Evolutionary conservation across 2,888 invertebrate genomes (phyloP).

Genomic region (Tetheella fluctuosa): DNA sequence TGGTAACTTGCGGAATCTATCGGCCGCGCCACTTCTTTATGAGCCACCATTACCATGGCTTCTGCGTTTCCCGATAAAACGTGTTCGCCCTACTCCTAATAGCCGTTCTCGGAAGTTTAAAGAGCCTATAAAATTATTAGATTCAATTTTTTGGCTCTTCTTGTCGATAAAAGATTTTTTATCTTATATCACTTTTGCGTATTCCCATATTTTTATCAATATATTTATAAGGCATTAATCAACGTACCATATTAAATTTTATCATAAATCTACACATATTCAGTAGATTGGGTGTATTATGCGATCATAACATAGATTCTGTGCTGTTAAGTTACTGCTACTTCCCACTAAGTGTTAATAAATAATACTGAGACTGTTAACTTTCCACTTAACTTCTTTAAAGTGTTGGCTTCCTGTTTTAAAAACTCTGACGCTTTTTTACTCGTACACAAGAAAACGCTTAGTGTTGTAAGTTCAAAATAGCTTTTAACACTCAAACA

Average conservation of each 20-base stretch:
- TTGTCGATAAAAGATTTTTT: conserved; percentile 3
- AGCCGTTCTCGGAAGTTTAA: conserved; percentile 69
- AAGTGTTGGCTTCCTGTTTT: conserved; percentile 81
- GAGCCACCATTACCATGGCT: conserved; percentile 79
- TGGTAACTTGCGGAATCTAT: conserved; percentile 81
- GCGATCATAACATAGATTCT: not conserved
- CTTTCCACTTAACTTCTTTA: conserved; percentile 79
- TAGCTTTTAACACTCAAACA: conserved; percentile 73
- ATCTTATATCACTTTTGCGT: not conserved
- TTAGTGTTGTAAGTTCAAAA: conserved; percentile 76
- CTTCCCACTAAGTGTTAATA: conserved; percentile 60
- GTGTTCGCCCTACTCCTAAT: conserved; percentile 76
- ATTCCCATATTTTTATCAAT: not conserved
- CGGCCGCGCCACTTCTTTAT: conserved; percentile 76
- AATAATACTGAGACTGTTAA: conserved; percentile 71
- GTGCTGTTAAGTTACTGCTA: conserved; percentile 14
- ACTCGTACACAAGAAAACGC: conserved; percentile 64
- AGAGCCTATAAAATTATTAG: conserved; percentile 70
- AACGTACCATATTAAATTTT: not conserved
- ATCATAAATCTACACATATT: not conserved
- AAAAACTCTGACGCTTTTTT: conserved; percentile 73
- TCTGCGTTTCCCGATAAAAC: conserved; percentile 79
- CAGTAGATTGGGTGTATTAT: not conserved
- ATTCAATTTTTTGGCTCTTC: conserved; percentile 58
- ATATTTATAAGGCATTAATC: not conserved